Evolutionary conservation across 2,888 invertebrate species (phyloP).

Genomic region (Lissocephala sabroskyi): DNA sequence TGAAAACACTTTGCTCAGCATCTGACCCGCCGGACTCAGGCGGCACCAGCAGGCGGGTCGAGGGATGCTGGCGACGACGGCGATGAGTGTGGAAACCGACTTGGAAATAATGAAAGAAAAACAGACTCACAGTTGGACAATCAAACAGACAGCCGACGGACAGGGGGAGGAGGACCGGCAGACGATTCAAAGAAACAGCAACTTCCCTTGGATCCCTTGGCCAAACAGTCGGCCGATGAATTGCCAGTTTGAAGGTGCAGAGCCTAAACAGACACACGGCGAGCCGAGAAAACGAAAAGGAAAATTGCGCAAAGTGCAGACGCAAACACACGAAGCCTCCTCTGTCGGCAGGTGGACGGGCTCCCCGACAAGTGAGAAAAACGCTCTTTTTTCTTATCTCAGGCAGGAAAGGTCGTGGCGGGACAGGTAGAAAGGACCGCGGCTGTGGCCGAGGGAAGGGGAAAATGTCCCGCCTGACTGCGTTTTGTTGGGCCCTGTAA

Average conservation of each 20-base stretch:
- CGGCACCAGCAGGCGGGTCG: too few relatives aligned
- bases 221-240: conserved; percentile 51
- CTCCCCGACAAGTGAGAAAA: conserved; percentile 5
- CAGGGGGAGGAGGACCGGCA: not conserved
- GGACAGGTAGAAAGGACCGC: too few relatives aligned
- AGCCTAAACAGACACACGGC: conserved; percentile 1
- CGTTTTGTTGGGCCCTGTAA: not conserved
- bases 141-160: not conserved
- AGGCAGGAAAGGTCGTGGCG: too few relatives aligned
- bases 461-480: not conserved
- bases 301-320: conserved; percentile 54
- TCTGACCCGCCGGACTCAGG: conserved; percentile 1
- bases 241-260: conserved; percentile 49
- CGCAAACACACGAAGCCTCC: conserved; percentile 15
- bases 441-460: too few relatives aligned
- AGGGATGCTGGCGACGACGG: too few relatives aligned
- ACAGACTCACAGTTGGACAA: not conserved
- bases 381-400: conserved; percentile 16
- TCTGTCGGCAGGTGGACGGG: not conserved
- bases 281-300: conserved; percentile 36
- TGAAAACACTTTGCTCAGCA: conserved; percentile 54
- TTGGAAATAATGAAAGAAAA: too few relatives aligned
- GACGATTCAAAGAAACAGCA: not conserved
- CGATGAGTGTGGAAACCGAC: too few relatives aligned
- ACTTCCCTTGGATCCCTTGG: conserved; percentile 30